Conservation (phyloP, 1,140 invertebrate species). For the Hycleus phaleratus region DNA sequence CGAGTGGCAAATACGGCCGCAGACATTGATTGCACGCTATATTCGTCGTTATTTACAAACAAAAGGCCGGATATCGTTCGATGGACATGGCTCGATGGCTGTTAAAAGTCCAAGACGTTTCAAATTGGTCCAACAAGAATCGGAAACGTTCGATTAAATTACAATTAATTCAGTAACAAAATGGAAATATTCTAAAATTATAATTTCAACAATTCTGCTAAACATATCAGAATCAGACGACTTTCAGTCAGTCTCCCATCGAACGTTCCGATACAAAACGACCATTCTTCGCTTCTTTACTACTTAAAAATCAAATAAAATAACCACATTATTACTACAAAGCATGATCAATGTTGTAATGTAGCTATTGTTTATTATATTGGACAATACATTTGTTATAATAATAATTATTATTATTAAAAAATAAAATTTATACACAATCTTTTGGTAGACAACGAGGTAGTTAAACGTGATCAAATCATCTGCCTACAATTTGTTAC, state of each 20-base stretch:
- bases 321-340: no score
- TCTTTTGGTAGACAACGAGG: slow-evolving; percentile 12
- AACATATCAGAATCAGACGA: no score
- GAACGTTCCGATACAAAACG: no score
- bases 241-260: no score
- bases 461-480: slow-evolving; percentile 11
- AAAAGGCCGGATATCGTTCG: slow-evolving; percentile 60
- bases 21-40: slow-evolving; percentile 77
- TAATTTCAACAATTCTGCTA: no score
- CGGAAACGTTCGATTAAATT: slow-evolving; percentile 76
- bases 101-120: slow-evolving; percentile 78
- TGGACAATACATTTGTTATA: slow-evolving; percentile 12
- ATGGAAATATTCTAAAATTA: no score
- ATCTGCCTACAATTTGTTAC: slow-evolving; percentile 11
- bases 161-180: not conserved
- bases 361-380: slow-evolving; percentile 4
- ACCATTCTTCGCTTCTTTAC: no score
- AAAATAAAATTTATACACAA: slow-evolving; percentile 6
- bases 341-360: slow-evolving; percentile 6
- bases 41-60: slow-evolving; percentile 76
- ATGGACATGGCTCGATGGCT: slow-evolving; percentile 66
- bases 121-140: slow-evolving; percentile 83
- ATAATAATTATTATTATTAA: not conserved
- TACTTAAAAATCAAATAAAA: no score
- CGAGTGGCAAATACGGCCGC: slow-evolving; percentile 90